Evolutionary conservation across 2,113 vertebrate species (phyloP).

Genomic region (Procavia capensis): DNA sequence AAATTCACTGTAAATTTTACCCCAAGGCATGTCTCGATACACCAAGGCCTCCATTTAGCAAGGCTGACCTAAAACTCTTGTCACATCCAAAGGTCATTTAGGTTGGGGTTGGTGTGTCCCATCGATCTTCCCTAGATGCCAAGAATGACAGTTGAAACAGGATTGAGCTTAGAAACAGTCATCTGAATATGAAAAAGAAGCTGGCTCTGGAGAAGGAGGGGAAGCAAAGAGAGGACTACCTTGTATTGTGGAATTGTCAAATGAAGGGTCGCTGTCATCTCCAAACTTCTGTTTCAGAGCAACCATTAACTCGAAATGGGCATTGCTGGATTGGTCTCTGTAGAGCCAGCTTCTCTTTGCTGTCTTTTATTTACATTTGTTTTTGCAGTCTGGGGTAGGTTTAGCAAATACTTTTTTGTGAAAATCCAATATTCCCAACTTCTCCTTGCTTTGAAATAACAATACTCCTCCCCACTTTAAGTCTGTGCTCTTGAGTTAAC

Average conservation of each 20-base stretch:
- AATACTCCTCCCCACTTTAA: background rate
- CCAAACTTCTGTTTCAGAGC: constrained; percentile 21
- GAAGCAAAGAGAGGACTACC: background rate
- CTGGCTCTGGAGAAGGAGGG: constrained; percentile 41
- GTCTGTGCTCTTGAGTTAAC: background rate
- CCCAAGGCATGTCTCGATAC: constrained; percentile 88
- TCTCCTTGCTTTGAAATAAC: constrained; percentile 10
- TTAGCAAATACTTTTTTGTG: background rate
- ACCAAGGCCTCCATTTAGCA: constrained; percentile 89
- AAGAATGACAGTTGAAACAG: constrained; percentile 85
- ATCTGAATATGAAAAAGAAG: constrained; percentile 83
- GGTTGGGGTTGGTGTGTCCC: constrained; percentile 89
- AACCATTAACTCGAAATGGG: background rate
- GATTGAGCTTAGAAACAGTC: constrained; percentile 85
- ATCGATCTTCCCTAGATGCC: constrained; percentile 87
- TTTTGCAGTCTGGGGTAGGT: constrained; percentile 3
- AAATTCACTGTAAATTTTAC: constrained; percentile 92
- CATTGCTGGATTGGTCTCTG: background rate
- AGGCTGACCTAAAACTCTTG: constrained; percentile 91
- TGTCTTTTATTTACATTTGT: background rate
- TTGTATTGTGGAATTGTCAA: constrained; percentile 19
- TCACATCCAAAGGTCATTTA: constrained; percentile 91
- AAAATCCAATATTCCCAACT: background rate
- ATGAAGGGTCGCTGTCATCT: constrained; percentile 4
- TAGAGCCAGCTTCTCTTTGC: background rate